Evolutionary conservation across 2,113 vertebrate species (phyloP).

Genomic region (Neolamprologus caudopunctatus): DNA sequence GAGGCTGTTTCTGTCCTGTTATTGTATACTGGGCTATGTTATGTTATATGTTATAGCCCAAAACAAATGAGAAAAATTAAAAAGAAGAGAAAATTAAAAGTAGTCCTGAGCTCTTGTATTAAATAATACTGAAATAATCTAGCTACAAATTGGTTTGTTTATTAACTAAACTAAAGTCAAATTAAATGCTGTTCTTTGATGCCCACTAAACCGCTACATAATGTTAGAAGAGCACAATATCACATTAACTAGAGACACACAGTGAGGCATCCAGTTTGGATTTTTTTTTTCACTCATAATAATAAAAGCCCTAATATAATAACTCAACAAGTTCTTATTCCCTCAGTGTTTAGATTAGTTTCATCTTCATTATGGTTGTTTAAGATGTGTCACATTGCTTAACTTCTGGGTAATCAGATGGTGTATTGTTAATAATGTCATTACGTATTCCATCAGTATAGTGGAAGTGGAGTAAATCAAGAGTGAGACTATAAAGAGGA

Average conservation of each 20-base stretch:
- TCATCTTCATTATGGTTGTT: neutral
- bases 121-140: neutral
- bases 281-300: neutral
- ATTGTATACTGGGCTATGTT: neutral
- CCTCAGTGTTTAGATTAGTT: neutral
- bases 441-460: neutral
- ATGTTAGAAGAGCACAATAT: neutral
- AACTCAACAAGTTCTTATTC: neutral
- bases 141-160: neutral
- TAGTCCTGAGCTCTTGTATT: neutral
- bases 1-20: neutral
- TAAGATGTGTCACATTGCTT: neutral
- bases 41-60: neutral
- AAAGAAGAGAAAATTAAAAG: neutral
- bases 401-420: neutral
- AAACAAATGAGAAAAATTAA: neutral
- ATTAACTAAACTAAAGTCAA: neutral
- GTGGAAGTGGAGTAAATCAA: neutral
- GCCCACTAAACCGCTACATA: neutral
- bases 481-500: neutral
- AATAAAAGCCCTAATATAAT: neutral
- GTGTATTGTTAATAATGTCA: neutral
- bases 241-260: neutral
- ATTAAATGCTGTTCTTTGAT: neutral
- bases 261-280: neutral